Base-by-base conservation (phyloP, 2,113 vertebrate genomes). In the Corydoras sp. region DNA sequence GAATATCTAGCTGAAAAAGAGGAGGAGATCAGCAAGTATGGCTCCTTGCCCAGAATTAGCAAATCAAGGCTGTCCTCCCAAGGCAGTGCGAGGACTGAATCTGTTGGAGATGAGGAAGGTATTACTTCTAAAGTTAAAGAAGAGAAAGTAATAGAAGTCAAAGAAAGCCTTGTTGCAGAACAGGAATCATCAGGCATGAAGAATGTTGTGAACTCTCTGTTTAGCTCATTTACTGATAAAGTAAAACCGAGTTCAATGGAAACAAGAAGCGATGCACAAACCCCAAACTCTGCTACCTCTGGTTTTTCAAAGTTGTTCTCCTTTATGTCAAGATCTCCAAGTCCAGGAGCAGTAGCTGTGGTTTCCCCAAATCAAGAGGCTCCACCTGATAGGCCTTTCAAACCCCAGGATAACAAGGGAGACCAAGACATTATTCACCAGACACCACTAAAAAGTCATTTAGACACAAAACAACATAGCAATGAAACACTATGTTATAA, bases 1-100 rank as follows among this genome's bases (percentile, higher is more conserved):
- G 96, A 97, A 82, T 98, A 99, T 79, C 90, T 99, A 72, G 94
- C 93, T 75, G 95, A 96, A 84, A 99, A 98, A 81, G 95, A 99
- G 79, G 92, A 99, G 75, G 95, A 98, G 88, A 96, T 98, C 69
- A 98, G 87, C 74, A 95, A 88, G 68, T 95, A 94, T 76, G 89
- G 89, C 71, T 87, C 91, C 0, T 80, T 98, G 80, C 85, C 93
- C 58, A 89, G 91, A 83, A 85, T 85, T 4, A 89, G 76, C 80
- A 92, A 89, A 81, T 80, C 74, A 4, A 84, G 84, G 55, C 74
- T 88, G 5, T 89, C 85, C 2, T 86, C 86, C 64, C 83, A 76
- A 61, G 85, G 82, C 29, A 88, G 83, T 76, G 76, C 84, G 81
- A 78, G 71, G 71, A 82, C 79, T 0, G 82, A 87, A 76, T 89